These are phyloP conservation scores for Azemiops feae DNA, from an alignment of 2,113 vertebrate genomes.

Conservation along the genomic window DNA sequence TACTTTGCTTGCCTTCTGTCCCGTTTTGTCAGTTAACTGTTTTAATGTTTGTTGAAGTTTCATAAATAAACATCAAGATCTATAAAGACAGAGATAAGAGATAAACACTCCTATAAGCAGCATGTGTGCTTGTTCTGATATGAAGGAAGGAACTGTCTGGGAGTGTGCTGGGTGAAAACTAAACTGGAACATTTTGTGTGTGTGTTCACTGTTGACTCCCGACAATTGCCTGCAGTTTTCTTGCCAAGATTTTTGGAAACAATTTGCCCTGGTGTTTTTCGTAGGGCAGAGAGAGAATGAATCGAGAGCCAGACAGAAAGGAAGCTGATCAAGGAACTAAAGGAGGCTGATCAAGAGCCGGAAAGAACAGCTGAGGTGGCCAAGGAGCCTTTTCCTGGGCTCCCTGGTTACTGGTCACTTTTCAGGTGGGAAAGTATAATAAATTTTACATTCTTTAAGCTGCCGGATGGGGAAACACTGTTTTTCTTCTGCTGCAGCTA, in stretches of 20 bases:
- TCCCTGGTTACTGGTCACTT: background rate
- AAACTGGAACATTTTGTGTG: background rate
- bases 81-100: background rate
- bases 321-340: no score
- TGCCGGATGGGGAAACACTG: background rate
- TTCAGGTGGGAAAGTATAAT: background rate
- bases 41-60: background rate
- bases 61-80: background rate
- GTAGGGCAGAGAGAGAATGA: background rate
- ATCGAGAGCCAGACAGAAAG: background rate
- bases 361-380: background rate
- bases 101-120: background rate
- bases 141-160: background rate
- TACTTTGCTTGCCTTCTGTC: background rate
- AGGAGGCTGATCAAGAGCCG: background rate
- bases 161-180: background rate
- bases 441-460: background rate
- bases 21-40: background rate
- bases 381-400: background rate
- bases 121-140: background rate
- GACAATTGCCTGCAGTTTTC: background rate
- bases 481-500: background rate
- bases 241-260: background rate
- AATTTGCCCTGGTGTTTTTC: background rate
- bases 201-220: background rate